Percentiles rank a stretch among this genome's conserved stretches.
Conservation (phyloP, 2,113 vertebrate species). For the Gallinago jamesoni region DNA sequence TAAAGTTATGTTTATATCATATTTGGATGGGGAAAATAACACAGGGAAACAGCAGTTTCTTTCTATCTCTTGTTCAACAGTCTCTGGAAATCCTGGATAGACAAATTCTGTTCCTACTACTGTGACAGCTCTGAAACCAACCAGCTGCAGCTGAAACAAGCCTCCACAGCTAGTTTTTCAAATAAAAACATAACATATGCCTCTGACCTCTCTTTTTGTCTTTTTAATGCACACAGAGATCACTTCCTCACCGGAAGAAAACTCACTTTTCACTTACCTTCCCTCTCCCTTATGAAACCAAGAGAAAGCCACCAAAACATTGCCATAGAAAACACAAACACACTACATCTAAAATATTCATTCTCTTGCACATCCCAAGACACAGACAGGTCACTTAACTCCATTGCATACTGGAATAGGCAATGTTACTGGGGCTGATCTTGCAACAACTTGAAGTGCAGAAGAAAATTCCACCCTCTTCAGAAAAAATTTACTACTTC, state of each 20-base stretch:
- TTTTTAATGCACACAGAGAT: not conserved
- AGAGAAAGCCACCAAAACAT: not conserved
- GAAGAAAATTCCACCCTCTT: not conserved
- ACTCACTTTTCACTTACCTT: not conserved
- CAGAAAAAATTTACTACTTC: not conserved
- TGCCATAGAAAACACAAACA: not conserved
- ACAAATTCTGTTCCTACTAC: not conserved
- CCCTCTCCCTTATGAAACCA: not conserved
- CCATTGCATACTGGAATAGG: not conserved
- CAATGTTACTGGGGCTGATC: not conserved
- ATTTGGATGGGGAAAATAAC: not conserved
- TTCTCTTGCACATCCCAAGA: not conserved
- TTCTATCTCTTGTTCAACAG: not conserved
- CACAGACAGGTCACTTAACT: not conserved
- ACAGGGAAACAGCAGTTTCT: not conserved
- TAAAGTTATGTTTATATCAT: not conserved
- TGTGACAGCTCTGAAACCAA: not conserved
- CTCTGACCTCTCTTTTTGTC: not conserved
- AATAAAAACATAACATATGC: not conserved
- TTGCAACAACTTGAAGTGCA: not conserved
- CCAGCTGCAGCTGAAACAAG: not conserved
- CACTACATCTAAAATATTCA: not conserved
- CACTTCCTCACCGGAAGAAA: not conserved
- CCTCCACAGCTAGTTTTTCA: not conserved
- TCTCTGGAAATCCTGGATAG: not conserved